Evolutionary conservation across 2,888 invertebrate species (phyloP).

Genomic region (Spisula subtruncata): DNA sequence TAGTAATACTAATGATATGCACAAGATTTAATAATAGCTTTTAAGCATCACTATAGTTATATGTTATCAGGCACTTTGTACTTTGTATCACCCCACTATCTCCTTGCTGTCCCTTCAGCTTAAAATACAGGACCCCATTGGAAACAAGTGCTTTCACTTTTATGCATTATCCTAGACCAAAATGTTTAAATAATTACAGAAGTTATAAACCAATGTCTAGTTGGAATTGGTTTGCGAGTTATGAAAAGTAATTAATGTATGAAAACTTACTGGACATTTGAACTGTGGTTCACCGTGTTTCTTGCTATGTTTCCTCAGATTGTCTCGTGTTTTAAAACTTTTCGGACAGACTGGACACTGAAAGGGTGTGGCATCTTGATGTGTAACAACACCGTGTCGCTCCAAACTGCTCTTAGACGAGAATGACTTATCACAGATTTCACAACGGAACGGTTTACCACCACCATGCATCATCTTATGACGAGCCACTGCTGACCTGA

Average conservation of each 20-base stretch:
- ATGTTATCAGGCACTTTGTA: too few relatives aligned
- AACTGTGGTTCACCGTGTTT: conserved; percentile 63
- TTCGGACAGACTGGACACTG: conserved; percentile 55
- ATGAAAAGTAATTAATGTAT: not conserved
- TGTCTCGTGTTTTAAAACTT: conserved; percentile 66
- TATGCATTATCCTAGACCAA: too few relatives aligned
- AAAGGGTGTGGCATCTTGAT: conserved; percentile 57
- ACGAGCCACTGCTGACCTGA: conserved; percentile 53
- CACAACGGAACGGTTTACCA: conserved; percentile 47
- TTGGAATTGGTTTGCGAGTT: too few relatives aligned
- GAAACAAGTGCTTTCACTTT: too few relatives aligned
- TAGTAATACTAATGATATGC: not conserved
- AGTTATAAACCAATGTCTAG: too few relatives aligned
- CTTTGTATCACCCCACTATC: too few relatives aligned
- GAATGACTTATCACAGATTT: conserved; percentile 59
- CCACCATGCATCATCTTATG: conserved; percentile 65
- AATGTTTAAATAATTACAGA: too few relatives aligned
- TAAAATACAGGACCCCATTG: too few relatives aligned
- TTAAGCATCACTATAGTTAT: too few relatives aligned
- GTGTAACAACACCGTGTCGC: conserved; percentile 56
- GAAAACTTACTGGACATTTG: conserved; percentile 60
- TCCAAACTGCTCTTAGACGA: conserved; percentile 60
- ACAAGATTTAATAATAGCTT: not conserved
- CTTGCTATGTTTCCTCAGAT: conserved; percentile 61
- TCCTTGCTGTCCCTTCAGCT: too few relatives aligned